A percentile compares a stretch with the other conserved stretches of the same genome.
Evolutionary conservation across 2,888 invertebrate genomes (phyloP).

Genomic region (Desoria tigrina): DNA sequence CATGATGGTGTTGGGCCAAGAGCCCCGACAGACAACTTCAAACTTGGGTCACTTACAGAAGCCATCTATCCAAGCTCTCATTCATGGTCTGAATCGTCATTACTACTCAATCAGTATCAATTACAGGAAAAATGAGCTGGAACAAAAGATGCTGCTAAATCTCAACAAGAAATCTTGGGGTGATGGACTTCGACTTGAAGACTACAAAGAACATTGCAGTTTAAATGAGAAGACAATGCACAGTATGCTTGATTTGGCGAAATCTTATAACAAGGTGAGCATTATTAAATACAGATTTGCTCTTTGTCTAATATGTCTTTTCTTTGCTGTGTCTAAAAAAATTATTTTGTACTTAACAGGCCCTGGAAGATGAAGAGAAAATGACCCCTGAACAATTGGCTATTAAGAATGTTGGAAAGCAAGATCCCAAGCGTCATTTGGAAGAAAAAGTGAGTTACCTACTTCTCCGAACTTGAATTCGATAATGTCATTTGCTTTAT

Average conservation of each 20-base stretch:
- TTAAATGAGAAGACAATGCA: constrained; percentile 91
- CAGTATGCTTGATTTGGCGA: constrained; percentile 95
- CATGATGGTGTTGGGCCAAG: constrained; percentile 98
- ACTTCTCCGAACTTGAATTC: not conserved
- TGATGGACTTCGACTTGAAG: constrained; percentile 87
- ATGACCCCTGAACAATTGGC: constrained; percentile 99
- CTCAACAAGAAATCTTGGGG: constrained; percentile 99
- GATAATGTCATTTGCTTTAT: not conserved
- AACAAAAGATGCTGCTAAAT: constrained; percentile 98
- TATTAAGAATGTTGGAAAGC: constrained; percentile 98
- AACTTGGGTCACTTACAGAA: constrained; percentile 98
- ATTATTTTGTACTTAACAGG: no score
- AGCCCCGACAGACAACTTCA: constrained; percentile 97
- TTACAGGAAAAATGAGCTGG: constrained; percentile 97
- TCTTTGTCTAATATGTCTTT: no score
- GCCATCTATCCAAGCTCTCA: constrained; percentile 95
- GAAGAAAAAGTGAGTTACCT: constrained; percentile 81
- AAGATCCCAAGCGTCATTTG: constrained; percentile 98
- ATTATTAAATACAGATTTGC: not conserved
- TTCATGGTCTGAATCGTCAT: constrained; percentile 97
- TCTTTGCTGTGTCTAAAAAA: no score
- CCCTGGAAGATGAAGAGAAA: constrained; percentile 97
- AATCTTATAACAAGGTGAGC: constrained; percentile 86
- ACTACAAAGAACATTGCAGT: constrained; percentile 89
- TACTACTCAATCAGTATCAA: constrained; percentile 99